phyloP scores from a whole-genome alignment of 2,888 invertebrate genomes.

The Pachymerium ferrugineum region DNA sequence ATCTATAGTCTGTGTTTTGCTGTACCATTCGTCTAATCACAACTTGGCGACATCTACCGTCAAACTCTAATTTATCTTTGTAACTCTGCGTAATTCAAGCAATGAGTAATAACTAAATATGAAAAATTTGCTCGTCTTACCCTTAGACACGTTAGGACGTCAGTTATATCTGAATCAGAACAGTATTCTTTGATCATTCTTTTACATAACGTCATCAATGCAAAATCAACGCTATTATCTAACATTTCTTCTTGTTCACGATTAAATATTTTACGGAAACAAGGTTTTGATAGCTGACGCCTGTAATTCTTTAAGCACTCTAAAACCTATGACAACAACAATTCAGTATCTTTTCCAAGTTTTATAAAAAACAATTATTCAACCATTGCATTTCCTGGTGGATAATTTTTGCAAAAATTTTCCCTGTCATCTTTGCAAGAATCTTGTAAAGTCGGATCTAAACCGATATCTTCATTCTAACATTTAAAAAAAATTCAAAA shows the following conservation, averaged over 20 bases:
- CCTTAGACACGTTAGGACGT: slow-evolving; percentile 69
- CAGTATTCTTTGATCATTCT: slow-evolving; percentile 82
- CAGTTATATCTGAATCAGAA: slow-evolving; percentile 61
- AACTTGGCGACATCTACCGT: slow-evolving; percentile 72
- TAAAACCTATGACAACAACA: slow-evolving; percentile 57
- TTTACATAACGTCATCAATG: slow-evolving; percentile 74
- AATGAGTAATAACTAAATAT: too few relatives aligned
- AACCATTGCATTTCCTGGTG: slow-evolving; percentile 46
- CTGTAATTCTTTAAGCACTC: slow-evolving; percentile 70
- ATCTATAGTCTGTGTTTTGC: slow-evolving; percentile 81
- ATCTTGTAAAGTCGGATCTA: slow-evolving; percentile 60
- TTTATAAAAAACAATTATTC: neutral
- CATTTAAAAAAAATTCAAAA: slow-evolving; percentile 37
- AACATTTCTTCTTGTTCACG: slow-evolving; percentile 77
- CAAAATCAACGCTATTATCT: slow-evolving; percentile 82
- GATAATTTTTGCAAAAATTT: slow-evolving; percentile 45
- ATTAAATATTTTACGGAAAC: slow-evolving; percentile 76
- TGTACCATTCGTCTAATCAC: slow-evolving; percentile 84
- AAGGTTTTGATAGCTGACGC: slow-evolving; percentile 56
- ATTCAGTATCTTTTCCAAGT: neutral
- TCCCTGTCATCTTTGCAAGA: slow-evolving; percentile 47
- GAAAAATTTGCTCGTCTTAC: slow-evolving; percentile 46
- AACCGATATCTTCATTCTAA: slow-evolving; percentile 78
- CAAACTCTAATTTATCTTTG: slow-evolving; percentile 71
- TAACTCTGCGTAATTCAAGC: too few relatives aligned